Evolutionary conservation across 2,888 invertebrate genomes (phyloP).

Genomic region (Acrobeloides nanus): DNA sequence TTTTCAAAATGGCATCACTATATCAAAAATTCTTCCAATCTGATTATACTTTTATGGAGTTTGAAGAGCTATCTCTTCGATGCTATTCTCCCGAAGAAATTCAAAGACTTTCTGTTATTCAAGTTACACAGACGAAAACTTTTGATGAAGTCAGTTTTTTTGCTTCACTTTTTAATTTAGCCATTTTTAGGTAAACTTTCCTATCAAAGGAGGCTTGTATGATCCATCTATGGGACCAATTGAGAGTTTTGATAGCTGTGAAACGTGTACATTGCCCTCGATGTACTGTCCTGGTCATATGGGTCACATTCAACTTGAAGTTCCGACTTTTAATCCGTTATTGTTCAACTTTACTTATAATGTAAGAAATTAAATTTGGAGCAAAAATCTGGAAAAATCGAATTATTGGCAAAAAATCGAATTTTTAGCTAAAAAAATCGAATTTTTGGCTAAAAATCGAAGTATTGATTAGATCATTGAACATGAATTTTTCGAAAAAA

Average conservation of each 20-base stretch:
- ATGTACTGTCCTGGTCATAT: conserved; percentile 70
- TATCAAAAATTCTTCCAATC: too few relatives aligned
- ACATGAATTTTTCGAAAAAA: too few relatives aligned
- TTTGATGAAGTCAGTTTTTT: conserved; percentile 42
- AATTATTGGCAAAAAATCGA: too few relatives aligned
- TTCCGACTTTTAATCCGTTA: conserved; percentile 82
- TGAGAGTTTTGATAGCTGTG: conserved; percentile 30
- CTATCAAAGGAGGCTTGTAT: conserved; percentile 71
- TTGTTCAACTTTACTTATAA: conserved; percentile 70
- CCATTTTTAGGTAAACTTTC: conserved; percentile 42
- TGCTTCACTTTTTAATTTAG: background rate
- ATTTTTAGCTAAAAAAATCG: too few relatives aligned
- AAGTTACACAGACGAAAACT: conserved; percentile 44
- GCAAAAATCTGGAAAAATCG: too few relatives aligned
- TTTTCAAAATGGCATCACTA: too few relatives aligned
- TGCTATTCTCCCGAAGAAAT: conserved; percentile 47
- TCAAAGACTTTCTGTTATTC: conserved; percentile 41
- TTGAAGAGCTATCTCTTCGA: conserved; percentile 37
- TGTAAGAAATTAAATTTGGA: conserved; percentile 58
- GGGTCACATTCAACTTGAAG: conserved; percentile 82
- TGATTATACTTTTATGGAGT: conserved; percentile 47
- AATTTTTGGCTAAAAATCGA: too few relatives aligned
- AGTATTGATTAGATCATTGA: too few relatives aligned
- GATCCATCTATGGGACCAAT: conserved; percentile 71
- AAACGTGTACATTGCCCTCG: conserved; percentile 60